Evolutionary conservation across 2,113 vertebrate species (phyloP).

Genomic region (Triplophysa tibetana): DNA sequence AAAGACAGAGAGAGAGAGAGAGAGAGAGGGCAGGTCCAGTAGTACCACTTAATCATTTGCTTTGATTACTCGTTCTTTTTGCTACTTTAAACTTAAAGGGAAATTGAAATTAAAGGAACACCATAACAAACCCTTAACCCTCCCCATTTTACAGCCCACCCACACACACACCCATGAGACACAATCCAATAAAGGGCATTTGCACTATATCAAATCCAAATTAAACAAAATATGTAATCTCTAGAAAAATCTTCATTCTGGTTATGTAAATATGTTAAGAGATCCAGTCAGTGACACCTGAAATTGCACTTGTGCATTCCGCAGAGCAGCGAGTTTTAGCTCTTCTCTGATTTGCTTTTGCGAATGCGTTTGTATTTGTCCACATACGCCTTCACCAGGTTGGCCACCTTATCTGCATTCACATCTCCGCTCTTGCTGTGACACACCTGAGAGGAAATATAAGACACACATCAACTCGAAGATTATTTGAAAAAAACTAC

Average conservation of each 20-base stretch:
- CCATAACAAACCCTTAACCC: not conserved
- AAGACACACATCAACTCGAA: too few species aligned
- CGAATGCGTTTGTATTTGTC: conserved; percentile 96
- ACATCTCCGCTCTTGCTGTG: conserved; percentile 98
- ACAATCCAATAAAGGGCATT: conserved; percentile 55
- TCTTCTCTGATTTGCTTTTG: conserved; percentile 80
- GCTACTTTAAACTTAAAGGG: conserved; percentile 31
- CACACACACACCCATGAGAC: conserved; percentile 6
- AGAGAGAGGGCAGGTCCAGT: conserved; percentile 43
- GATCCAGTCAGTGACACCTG: conserved; percentile 74
- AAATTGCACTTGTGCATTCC: conserved; percentile 93
- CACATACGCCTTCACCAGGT: conserved; percentile 95
- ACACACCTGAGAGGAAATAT: conserved; percentile 83
- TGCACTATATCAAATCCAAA: conserved; percentile 57
- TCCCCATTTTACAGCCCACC: not conserved
- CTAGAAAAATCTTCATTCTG: conserved; percentile 54
- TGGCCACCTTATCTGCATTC: conserved; percentile 94
- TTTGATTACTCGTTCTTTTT: conserved; percentile 21
- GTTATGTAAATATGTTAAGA: conserved; percentile 80
- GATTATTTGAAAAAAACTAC: not conserved
- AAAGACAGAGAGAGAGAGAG: conserved; percentile 52
- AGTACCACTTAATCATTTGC: conserved; percentile 45
- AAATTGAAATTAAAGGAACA: conserved; percentile 28
- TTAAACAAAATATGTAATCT: conserved; percentile 57
- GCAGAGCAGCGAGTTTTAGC: conserved; percentile 54